Evolutionary conservation across 2,113 vertebrate species (phyloP), one percentile per base, ranked within the genome.

Genomic region (Rhea pennata): DNA sequence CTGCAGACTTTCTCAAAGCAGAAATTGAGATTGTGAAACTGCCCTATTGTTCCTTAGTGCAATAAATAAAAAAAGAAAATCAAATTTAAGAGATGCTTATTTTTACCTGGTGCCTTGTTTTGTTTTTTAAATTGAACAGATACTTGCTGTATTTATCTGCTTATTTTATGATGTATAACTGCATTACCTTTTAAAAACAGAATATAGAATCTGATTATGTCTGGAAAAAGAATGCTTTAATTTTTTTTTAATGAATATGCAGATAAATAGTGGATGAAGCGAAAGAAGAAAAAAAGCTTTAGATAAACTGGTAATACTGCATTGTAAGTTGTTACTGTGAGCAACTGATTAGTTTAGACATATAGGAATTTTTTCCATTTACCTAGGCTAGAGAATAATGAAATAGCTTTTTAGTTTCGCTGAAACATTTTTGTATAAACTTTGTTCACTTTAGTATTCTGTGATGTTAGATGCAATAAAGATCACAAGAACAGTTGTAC

Each of bases 11-110:
- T 97, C 96, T 70, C 85, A 92, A 84, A 97, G 94, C 76, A 71
- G 89, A 95, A 80, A 72, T 72, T 81, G 91, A 97, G 94, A 93
- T 96, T 97, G 94, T 96, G 82, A 97, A 97, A 95, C 95, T 95
- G 74, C 93, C 97, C 93, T 81, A 88, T 97, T 98, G 97, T 98
- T 98, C 97, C 97, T 97, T 97, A 98, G 98, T 98, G 98, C 97
- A 97, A 96, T 97, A 97, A 97, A 98, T 92, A 97, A 98, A 90
- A 82, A 42, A 98, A 90, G 78, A 42, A 74, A 51, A 50, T 96
- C 91, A 86, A 96, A 97, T 97, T 93, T 92, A 97, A 97, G 92
- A 95, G 87, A 74, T 71, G 53, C 20, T 92, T 62, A 19, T 20
- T 86, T 87, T 96, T 80, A 97, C 92, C 78, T 81, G 80, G 95